Base-by-base conservation (phyloP, 2,113 vertebrate genomes). In the Ochotona curzoniae region DNA sequence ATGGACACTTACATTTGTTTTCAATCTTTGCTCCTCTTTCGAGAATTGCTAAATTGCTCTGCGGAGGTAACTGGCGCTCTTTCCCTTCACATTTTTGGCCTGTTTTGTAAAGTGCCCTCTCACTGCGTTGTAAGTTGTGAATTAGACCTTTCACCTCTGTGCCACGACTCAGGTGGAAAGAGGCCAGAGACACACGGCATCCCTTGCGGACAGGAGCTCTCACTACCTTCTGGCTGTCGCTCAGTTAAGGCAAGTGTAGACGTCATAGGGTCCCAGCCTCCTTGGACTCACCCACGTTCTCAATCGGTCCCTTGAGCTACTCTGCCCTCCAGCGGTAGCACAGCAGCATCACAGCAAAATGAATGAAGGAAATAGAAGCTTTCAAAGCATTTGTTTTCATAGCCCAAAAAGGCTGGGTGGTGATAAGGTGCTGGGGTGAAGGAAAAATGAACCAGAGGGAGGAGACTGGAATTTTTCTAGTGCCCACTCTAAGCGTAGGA, bases 1-100 rank as follows among this genome's bases (percentile, higher is more conserved):
- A 28, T n/a, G 35, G 0, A 21, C 51, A 5, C 20, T 75, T 79
- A 21, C 12, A 8, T 70, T 69, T 73, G n/a, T 89, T 47, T 75
- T 60, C 74, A 3, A 57, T 2, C 51, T 69, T 47, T 67, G 60
- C n/a, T 12, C 51, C 83, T 70, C 64, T 88, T 63, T 32, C n/a
- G 49, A 87, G 49, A 75, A 66, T 99, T 99, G 97, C 98, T 98
- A 97, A 28, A 10, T 38, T 79, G 47, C 44, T 83, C 75, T 73
- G 26, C 18, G 47, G 12, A 73, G 25, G 8, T 85, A 23, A 87
- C n/a, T 70, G 25, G 57, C 32, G 87, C 60, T 71, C 54, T 44
- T 84, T 83, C 49, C 60, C 26, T 75, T 13, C 64, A 70, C 57
- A 28, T 13, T 73, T 5, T 78, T n/a, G 63, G 76, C 2, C 13